These are phyloP conservation scores for Ophraella communa DNA, from an alignment of 2,888 invertebrate species.

Conservation along the genomic window DNA sequence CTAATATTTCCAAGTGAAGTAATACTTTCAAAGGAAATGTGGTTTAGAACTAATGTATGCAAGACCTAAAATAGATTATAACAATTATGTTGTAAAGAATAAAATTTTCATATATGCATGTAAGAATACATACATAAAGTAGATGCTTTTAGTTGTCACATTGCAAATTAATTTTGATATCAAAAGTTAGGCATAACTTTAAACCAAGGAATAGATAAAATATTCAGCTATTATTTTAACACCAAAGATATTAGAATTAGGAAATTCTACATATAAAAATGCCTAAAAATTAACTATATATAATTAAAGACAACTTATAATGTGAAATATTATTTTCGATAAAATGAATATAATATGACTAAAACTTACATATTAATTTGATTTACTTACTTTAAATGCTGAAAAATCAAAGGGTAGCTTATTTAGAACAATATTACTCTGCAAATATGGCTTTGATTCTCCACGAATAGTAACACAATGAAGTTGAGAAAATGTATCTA, in stretches of 20 bases:
- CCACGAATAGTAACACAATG: conserved; percentile 73
- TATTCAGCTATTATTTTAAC: too few relatives aligned
- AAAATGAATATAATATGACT: too few relatives aligned
- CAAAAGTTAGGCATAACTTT: too few relatives aligned
- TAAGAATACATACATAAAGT: not conserved
- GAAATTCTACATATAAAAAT: too few relatives aligned
- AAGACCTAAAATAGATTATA: conserved; percentile 60
- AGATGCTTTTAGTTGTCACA: too few relatives aligned
- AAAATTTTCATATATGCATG: not conserved
- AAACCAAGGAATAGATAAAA: too few relatives aligned
- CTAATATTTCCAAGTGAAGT: conserved; percentile 66
- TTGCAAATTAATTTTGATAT: too few relatives aligned
- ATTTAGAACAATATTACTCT: conserved; percentile 86
- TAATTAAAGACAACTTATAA: too few relatives aligned
- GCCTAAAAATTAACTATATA: too few relatives aligned
- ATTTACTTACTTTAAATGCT: conserved; percentile 72
- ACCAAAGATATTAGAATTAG: too few relatives aligned
- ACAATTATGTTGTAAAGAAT: not conserved
- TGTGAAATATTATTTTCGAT: too few relatives aligned
- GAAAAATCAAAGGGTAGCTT: conserved; percentile 80
- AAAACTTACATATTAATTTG: not conserved
- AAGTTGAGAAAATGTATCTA: conserved; percentile 86
- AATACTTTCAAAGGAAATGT: conserved; percentile 73
- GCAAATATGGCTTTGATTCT: conserved; percentile 71
- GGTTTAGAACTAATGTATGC: conserved; percentile 72